Evolutionary conservation across 2,888 invertebrate genomes (phyloP), one percentile per base, ranked within the genome.

Genomic region (Branchipolynoe longqiensis): DNA sequence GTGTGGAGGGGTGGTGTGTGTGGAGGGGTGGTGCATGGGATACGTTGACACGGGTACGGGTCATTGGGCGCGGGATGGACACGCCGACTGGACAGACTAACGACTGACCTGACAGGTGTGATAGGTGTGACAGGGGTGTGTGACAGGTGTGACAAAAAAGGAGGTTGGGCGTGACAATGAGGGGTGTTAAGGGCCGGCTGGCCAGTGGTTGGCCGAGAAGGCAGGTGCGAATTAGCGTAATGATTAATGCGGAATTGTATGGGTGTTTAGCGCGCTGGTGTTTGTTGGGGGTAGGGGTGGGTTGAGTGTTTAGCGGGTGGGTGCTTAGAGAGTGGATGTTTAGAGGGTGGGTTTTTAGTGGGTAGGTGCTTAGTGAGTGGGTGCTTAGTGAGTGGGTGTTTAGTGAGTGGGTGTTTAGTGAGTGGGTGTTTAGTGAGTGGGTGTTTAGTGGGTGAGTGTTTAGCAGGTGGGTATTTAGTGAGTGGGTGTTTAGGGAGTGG

Each of bases 31-130:
- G n/a, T n/a, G n/a, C n/a, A n/a, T n/a, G n/a, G n/a, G n/a, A n/a
- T 31, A 25, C n/a, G 69, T 69, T 69, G 69, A 69, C 69, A 69
- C 69, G 69, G 69, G 33, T 38, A 69, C 36, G 69, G 69, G 33
- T 69, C 69, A 69, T 14, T 69, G 69, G 38, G n/a, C 69, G 28
- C 14, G 25, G 36, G 14, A 14, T 69, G 69, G 69, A 31, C 69
- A 69, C 69, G 69, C 36, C 69, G 36, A 69, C 36, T 69, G 69
- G 36, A 69, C 69, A 69, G 69, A 12, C 69, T 69, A 69, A 69
- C 36, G 69, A 69, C 69, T 25, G 14, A n/a, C 36, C 38, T 69
- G 69, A 69, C 69, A 69, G 69, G 69, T 69, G 69, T 69, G 69
- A 69, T n/a, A 69, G 48, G 48, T 48, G 48, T 48, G 48, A 48